These are phyloP conservation scores for Sebastiscus tertius DNA, from an alignment of 2,797 vertebrate species.

Conservation along the genomic window DNA sequence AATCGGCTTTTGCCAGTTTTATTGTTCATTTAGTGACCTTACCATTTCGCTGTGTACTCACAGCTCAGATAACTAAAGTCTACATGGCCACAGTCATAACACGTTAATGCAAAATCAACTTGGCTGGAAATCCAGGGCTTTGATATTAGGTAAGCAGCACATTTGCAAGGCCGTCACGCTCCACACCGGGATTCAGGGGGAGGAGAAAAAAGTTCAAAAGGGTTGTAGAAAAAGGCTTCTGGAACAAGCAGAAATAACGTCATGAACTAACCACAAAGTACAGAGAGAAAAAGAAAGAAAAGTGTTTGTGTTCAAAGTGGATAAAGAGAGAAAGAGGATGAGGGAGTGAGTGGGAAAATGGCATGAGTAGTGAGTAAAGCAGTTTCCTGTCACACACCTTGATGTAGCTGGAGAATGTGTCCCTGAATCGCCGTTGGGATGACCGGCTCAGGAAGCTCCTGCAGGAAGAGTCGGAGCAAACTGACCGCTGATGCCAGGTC, in stretches of 20 bases:
- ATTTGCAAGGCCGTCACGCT: background rate
- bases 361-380: background rate
- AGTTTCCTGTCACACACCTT: constrained; percentile 81
- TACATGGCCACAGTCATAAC: constrained; percentile 27
- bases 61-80: constrained; percentile 23
- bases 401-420: constrained; percentile 93
- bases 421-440: constrained; percentile 91
- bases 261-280: background rate
- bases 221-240: background rate
- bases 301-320: background rate
- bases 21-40: background rate
- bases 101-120: constrained; percentile 5
- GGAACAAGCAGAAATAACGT: background rate
- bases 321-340: background rate
- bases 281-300: background rate
- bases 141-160: background rate
- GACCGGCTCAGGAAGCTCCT: constrained; percentile 96
- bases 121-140: background rate
- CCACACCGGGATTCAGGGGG: background rate
- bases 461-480: constrained; percentile 96
- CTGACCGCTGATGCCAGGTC: constrained; percentile 97
- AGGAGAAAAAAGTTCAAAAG: background rate
- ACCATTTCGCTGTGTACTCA: constrained; percentile 10
- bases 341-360: background rate
- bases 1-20: background rate